Evolutionary conservation across 37 sponge, comb jelly and placozoan species (phyloP).

Genomic region (Chondrosia reniformis): DNA sequence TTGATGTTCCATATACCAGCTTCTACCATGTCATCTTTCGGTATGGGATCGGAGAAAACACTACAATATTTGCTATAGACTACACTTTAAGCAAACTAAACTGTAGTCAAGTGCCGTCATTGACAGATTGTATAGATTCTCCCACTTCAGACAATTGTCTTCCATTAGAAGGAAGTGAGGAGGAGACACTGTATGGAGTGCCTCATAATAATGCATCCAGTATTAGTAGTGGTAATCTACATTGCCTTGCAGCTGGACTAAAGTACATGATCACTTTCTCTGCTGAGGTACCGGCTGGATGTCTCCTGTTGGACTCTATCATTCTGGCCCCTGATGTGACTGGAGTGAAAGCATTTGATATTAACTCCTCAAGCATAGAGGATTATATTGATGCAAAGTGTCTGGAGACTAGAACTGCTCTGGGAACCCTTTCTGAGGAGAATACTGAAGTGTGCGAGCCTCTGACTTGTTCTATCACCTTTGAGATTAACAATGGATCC

Average conservation of each 20-base stretch:
- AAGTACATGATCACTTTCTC: not conserved
- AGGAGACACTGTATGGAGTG: not conserved
- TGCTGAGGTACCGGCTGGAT: not conserved
- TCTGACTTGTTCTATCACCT: not conserved
- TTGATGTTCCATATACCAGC: conserved; percentile 32
- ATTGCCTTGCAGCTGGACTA: conserved; percentile 1
- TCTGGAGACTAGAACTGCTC: not conserved
- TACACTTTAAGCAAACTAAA: not conserved
- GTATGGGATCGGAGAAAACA: not conserved
- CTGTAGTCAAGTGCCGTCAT: not conserved
- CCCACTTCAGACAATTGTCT: not conserved
- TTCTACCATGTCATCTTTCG: conserved; percentile 15
- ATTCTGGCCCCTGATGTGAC: not conserved
- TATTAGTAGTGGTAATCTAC: not conserved
- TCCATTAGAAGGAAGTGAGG: not conserved
- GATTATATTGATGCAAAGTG: not conserved
- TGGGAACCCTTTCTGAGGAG: not conserved
- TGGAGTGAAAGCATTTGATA: not conserved
- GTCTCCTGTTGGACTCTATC: not conserved
- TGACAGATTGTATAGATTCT: not conserved
- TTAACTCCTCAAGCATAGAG: not conserved
- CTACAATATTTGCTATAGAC: not conserved
- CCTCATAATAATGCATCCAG: not conserved
- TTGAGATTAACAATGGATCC: conserved; percentile 53
- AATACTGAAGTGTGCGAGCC: not conserved